A percentile compares a stretch with the other conserved stretches of the same genome.
Evolutionary conservation across 2,888 invertebrate species (phyloP).

Genomic region (Rotaria magnacalcarata): DNA sequence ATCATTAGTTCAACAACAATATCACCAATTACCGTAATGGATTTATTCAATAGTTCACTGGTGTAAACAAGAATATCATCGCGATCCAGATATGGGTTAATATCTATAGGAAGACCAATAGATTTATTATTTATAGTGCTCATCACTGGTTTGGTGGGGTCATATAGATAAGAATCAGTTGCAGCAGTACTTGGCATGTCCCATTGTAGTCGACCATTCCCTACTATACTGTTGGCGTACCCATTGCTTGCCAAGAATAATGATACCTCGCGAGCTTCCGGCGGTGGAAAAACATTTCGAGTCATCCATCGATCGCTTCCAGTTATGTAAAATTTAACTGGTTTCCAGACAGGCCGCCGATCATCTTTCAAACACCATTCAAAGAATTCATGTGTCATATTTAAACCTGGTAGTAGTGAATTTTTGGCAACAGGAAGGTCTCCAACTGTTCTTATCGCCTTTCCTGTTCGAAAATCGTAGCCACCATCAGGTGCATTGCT

Average conservation of each 20-base stretch:
- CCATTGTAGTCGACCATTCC: slow-evolving; percentile 35
- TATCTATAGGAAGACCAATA: neutral
- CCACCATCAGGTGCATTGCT: slow-evolving; percentile 33
- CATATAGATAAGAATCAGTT: slow-evolving; percentile 21
- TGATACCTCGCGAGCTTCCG: neutral
- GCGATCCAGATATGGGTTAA: slow-evolving; percentile 27
- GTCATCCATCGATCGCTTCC: slow-evolving; percentile 35
- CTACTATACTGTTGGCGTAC: slow-evolving; percentile 19
- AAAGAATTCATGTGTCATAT: slow-evolving; percentile 43
- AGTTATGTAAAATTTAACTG: neutral
- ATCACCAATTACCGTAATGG: slow-evolving; percentile 34
- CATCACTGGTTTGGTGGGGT: slow-evolving; percentile 36
- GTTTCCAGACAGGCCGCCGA: slow-evolving; percentile 27
- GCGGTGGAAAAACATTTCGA: neutral
- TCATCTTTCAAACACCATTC: slow-evolving; percentile 43
- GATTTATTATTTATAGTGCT: neutral
- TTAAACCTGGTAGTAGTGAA: slow-evolving; percentile 33
- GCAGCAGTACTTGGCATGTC: neutral
- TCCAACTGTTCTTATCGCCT: neutral
- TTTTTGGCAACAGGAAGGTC: slow-evolving; percentile 15
- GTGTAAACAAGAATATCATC: slow-evolving; percentile 38
- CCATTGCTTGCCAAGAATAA: neutral
- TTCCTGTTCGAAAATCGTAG: slow-evolving; percentile 3
- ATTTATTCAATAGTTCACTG: neutral
- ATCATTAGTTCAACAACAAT: slow-evolving; percentile 17